phyloP scores from a whole-genome alignment of 2,113 vertebrate species.

The Heterotilapia buettikoferi region DNA sequence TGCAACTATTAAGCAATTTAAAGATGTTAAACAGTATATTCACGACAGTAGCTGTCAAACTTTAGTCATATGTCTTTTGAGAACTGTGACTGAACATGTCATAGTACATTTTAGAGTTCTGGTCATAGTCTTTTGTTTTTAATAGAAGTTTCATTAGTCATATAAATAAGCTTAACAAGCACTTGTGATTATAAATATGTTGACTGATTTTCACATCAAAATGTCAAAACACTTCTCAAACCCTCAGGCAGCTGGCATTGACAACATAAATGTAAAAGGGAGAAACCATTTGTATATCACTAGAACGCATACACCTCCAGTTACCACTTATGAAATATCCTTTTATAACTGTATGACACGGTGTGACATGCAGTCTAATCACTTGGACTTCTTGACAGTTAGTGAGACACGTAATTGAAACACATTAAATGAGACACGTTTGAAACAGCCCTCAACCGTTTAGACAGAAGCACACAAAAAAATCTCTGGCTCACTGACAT shows the following conservation, averaged over 20 bases:
- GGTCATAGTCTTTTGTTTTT: background rate
- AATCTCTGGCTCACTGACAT: background rate
- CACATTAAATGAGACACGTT: background rate
- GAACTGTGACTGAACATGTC: background rate
- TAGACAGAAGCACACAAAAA: background rate
- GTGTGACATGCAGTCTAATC: background rate
- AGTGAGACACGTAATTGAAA: background rate
- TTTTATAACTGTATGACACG: background rate
- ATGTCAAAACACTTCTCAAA: background rate
- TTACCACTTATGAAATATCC: background rate
- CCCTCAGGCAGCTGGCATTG: background rate
- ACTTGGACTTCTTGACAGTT: background rate
- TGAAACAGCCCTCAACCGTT: background rate
- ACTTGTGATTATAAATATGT: background rate
- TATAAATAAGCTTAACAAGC: background rate
- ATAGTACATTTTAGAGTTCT: background rate
- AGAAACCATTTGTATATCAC: background rate
- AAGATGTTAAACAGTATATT: background rate
- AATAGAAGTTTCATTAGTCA: background rate
- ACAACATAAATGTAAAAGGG: background rate
- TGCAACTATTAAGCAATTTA: background rate
- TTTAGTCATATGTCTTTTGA: background rate
- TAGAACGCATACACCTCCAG: background rate
- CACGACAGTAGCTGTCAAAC: background rate
- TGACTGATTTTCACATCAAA: background rate